These are phyloP conservation scores for Pegea sp. DNA, from an alignment of 23 tunicate genomes.

Conservation along the genomic window DNA sequence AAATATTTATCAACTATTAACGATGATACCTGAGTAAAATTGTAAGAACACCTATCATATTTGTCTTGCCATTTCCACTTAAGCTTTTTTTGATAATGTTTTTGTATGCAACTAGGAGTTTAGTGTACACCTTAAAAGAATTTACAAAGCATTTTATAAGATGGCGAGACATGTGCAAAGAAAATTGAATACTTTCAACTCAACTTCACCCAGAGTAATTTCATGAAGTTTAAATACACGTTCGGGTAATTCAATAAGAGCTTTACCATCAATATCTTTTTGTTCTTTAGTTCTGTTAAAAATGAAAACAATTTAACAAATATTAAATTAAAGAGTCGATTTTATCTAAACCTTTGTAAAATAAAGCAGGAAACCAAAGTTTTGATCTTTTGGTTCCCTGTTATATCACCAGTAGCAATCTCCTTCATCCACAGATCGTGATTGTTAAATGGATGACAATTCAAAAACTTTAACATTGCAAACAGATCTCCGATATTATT, in stretches of 20 bases:
- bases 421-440: constrained; percentile 64
- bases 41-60: too few species aligned
- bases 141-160: too few species aligned
- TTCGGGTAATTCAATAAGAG: constrained; percentile 31
- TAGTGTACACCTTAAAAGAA: too few species aligned
- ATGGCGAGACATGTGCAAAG: too few species aligned
- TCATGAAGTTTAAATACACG: constrained; percentile 18
- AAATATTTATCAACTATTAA: too few species aligned
- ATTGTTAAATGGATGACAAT: constrained; percentile 61
- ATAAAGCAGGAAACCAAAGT: constrained; percentile 66
- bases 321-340: neutral
- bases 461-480: constrained; percentile 62
- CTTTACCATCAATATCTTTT: constrained; percentile 39
- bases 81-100: too few species aligned
- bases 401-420: constrained; percentile 29
- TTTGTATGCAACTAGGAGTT: too few species aligned
- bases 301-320: neutral
- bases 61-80: too few species aligned
- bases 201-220: constrained; percentile 28
- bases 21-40: too few species aligned
- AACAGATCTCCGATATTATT: constrained; percentile 65
- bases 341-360: constrained; percentile 27
- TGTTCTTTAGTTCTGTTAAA: constrained; percentile 36
- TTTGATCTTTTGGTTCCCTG: constrained; percentile 32
- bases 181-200: too few species aligned